Percentiles rank a stretch among this genome's conserved stretches.
Evolutionary conservation across 2,888 invertebrate species (phyloP).

Genomic region (Microdon myrmicae): DNA sequence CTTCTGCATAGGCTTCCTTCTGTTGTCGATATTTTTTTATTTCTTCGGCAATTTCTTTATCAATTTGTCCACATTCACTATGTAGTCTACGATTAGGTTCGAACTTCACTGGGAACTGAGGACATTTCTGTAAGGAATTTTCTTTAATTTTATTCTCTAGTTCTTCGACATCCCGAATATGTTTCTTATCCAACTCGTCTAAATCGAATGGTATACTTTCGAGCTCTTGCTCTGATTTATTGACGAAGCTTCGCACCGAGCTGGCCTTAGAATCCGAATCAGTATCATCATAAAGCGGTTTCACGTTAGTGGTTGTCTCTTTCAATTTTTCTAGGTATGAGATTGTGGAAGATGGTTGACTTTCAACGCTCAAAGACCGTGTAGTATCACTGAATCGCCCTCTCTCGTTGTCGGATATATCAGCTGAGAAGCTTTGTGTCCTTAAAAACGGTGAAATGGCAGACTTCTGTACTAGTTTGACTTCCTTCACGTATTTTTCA

Average conservation of each 20-base stretch:
- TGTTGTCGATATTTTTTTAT: slow-evolving; percentile 55
- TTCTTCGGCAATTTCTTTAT: slow-evolving; percentile 58
- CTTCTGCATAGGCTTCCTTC: slow-evolving; percentile 66
- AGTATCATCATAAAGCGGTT: slow-evolving; percentile 64
- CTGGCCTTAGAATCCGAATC: slow-evolving; percentile 65
- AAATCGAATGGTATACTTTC: slow-evolving; percentile 69
- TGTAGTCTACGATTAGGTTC: slow-evolving; percentile 17
- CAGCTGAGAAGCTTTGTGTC: slow-evolving; percentile 56
- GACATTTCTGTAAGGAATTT: slow-evolving; percentile 53
- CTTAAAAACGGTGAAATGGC: slow-evolving; percentile 60
- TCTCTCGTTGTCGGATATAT: slow-evolving; percentile 52
- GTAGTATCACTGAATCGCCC: slow-evolving; percentile 47
- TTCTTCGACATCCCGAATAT: slow-evolving; percentile 65
- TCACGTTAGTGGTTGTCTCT: slow-evolving; percentile 55
- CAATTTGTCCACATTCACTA: slow-evolving; percentile 16
- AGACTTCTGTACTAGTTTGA: slow-evolving; percentile 64
- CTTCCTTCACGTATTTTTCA: slow-evolving; percentile 64
- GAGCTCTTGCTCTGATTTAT: slow-evolving; percentile 68
- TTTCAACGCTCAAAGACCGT: slow-evolving; percentile 57
- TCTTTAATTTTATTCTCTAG: slow-evolving; percentile 68
- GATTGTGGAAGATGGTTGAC: slow-evolving; percentile 48
- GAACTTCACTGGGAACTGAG: slow-evolving; percentile 31
- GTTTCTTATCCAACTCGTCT: slow-evolving; percentile 64
- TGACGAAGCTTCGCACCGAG: slow-evolving; percentile 63
- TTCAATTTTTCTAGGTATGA: slow-evolving; percentile 61